phyloP scores from a whole-genome alignment of 1,140 invertebrate genomes.

The Leptopilina boulardi region DNA sequence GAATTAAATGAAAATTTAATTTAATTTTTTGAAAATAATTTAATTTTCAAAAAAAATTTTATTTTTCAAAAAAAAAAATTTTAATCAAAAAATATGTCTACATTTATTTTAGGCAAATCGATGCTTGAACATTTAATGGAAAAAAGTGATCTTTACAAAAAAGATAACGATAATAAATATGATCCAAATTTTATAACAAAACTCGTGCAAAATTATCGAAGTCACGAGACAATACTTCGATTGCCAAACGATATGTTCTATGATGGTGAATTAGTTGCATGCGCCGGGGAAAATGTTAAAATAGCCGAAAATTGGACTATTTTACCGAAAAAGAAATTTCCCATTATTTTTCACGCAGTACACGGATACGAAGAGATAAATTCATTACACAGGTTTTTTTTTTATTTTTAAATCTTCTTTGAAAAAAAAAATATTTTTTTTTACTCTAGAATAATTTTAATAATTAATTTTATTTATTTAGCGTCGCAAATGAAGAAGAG shows the following conservation, averaged over 20 bases:
- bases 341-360: constrained; percentile 50
- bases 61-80: too few relatives aligned
- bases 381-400: neutral
- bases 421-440: too few relatives aligned
- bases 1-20: too few relatives aligned
- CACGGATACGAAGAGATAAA: neutral
- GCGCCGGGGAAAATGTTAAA: constrained; percentile 53
- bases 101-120: constrained; percentile 35
- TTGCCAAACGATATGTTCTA: constrained; percentile 82
- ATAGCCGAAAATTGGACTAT: constrained; percentile 1
- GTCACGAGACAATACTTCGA: constrained; percentile 78
- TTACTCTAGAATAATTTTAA: too few relatives aligned
- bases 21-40: too few relatives aligned
- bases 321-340: constrained; percentile 44
- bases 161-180: constrained; percentile 72
- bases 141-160: constrained; percentile 35
- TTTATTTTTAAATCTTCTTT: neutral
- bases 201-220: constrained; percentile 82
- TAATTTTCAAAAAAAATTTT: too few relatives aligned
- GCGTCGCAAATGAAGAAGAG: constrained; percentile 85
- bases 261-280: constrained; percentile 73
- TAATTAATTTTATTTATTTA: constrained; percentile 59
- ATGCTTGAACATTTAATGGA: constrained; percentile 51
- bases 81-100: too few relatives aligned
- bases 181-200: constrained; percentile 81